Percentiles rank a stretch among this genome's conserved stretches.
Evolutionary conservation across 2,797 vertebrate species (phyloP).

Genomic region (Gambusia yucatana): DNA sequence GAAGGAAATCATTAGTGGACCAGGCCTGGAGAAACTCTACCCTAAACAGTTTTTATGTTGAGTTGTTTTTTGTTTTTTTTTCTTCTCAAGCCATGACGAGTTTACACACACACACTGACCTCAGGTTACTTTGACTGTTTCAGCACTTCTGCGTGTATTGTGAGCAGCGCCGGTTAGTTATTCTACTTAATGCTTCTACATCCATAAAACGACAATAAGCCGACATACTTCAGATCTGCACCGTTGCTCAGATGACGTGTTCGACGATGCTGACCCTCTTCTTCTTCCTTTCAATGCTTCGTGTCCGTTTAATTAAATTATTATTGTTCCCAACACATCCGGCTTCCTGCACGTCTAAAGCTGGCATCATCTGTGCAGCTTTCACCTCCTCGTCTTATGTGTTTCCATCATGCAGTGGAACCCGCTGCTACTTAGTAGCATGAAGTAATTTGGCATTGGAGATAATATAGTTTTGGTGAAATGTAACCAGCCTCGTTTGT

Average conservation of each 20-base stretch:
- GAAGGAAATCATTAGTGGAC: constrained; percentile 61
- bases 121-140: background rate
- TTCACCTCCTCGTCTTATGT: constrained; percentile 7
- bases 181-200: background rate
- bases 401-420: constrained; percentile 3
- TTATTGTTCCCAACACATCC: background rate
- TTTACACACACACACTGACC: constrained; percentile 9
- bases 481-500: background rate
- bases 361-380: constrained; percentile 23
- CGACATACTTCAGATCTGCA: constrained; percentile 18
- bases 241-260: constrained; percentile 38
- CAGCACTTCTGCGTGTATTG: background rate
- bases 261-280: constrained; percentile 6
- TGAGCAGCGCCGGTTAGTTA: background rate
- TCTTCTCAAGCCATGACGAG: background rate
- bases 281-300: constrained; percentile 39
- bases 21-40: constrained; percentile 33
- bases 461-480: background rate
- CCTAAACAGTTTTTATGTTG: constrained; percentile 5
- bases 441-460: background rate
- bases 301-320: constrained; percentile 37
- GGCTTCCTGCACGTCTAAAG: constrained; percentile 10
- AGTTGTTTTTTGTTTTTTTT: background rate
- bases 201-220: constrained; percentile 2
- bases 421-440: background rate